Evolutionary conservation across 2,888 invertebrate species (phyloP).

Genomic region (Drosophila kambysellisi): DNA sequence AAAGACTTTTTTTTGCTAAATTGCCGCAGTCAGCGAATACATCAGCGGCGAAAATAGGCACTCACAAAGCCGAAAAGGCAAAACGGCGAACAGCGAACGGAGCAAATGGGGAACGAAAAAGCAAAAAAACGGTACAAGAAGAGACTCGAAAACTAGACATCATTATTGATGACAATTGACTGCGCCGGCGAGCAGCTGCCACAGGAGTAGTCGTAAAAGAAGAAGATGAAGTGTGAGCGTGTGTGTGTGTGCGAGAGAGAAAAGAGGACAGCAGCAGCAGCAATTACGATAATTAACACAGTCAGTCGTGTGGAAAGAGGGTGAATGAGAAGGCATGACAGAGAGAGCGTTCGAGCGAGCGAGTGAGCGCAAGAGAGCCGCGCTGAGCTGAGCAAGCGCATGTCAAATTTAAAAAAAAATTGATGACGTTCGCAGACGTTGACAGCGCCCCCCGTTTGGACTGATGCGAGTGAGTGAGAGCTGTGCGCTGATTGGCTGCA

Average conservation of each 20-base stretch:
- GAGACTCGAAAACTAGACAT: conserved; percentile 81
- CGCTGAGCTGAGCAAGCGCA: conserved; percentile 46
- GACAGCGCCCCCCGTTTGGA: conserved; percentile 69
- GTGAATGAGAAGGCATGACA: conserved; percentile 19
- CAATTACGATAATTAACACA: conserved; percentile 84
- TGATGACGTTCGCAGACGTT: conserved; percentile 81
- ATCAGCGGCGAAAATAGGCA: conserved; percentile 82
- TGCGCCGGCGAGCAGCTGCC: conserved; percentile 78
- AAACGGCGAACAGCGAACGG: conserved; percentile 18
- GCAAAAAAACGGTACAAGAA: conserved; percentile 54
- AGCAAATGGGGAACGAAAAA: conserved; percentile 10
- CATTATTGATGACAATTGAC: conserved; percentile 85
- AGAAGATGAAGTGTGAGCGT: conserved; percentile 15
- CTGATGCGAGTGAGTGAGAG: conserved; percentile 16
- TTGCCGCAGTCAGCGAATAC: conserved; percentile 83
- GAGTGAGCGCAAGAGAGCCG: conserved; percentile 11
- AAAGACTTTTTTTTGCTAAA: conserved; percentile 75
- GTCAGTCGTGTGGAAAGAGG: conserved; percentile 80
- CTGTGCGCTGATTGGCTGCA: conserved; percentile 61
- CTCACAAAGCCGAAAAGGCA: conserved; percentile 65
- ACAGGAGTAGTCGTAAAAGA: conserved; percentile 39
- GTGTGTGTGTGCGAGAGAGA: conserved; percentile 29
- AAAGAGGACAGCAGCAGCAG: conserved; percentile 57
- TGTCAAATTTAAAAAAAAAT: conserved; percentile 82
- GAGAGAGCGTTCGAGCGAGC: conserved; percentile 13